These are phyloP conservation scores for Ochropleura leucogaster DNA, from an alignment of 2,888 invertebrate genomes.

Conservation along the genomic window DNA sequence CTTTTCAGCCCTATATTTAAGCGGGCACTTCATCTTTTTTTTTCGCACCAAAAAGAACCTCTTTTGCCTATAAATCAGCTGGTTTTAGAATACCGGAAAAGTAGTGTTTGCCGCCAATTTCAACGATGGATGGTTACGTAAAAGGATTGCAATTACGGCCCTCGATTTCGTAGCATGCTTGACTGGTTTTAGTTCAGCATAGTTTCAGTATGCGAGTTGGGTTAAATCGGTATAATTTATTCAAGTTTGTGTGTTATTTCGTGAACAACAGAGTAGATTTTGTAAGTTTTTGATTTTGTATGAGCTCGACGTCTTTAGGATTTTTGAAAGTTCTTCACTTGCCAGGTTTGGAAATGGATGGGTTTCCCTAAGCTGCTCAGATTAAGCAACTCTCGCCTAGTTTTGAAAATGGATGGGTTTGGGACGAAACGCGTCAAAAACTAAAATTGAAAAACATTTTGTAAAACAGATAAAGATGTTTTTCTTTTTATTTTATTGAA, in stretches of 20 bases:
- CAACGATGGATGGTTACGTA: conserved; percentile 26
- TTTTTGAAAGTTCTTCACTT: too few species aligned
- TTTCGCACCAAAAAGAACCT: conserved; percentile 1
- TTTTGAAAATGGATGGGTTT: too few species aligned
- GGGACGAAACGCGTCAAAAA: too few species aligned
- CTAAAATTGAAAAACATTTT: too few species aligned
- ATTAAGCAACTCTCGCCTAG: too few species aligned
- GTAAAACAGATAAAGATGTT: too few species aligned
- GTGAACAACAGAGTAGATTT: not conserved
- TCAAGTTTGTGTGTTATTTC: not conserved
- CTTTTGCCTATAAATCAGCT: conserved; percentile 33
- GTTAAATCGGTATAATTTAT: not conserved
- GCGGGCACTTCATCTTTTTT: not conserved
- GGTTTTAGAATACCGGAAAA: conserved; percentile 9
- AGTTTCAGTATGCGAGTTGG: conserved; percentile 15
- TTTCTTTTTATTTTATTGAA: too few species aligned
- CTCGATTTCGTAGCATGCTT: conserved; percentile 15
- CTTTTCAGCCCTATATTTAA: conserved; percentile 14
- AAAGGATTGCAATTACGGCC: conserved; percentile 35
- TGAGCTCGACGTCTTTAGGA: too few species aligned
- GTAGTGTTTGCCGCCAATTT: conserved; percentile 43
- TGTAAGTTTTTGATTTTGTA: not conserved
- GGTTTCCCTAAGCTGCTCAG: too few species aligned
- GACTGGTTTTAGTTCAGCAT: conserved; percentile 2
- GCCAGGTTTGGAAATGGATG: too few species aligned